phyloP scores from a whole-genome alignment of 1,140 invertebrate species.

The Drosophila erecta region DNA sequence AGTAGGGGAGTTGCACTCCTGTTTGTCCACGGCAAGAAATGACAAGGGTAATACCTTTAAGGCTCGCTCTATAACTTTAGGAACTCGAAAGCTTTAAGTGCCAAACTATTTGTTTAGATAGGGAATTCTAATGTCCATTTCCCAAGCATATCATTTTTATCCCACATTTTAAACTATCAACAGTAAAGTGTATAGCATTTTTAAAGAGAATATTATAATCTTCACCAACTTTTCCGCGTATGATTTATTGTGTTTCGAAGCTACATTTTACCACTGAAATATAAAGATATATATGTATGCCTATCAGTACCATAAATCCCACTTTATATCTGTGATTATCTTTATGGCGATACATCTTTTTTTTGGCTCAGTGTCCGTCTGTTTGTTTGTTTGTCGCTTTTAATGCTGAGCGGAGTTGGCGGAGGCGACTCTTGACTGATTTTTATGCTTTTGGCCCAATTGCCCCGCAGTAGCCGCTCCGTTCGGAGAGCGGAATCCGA shows the following conservation, averaged over 20 bases:
- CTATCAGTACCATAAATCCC: background rate
- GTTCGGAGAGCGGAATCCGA: conserved; percentile 13
- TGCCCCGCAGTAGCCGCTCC: conserved; percentile 71
- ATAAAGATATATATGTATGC: background rate
- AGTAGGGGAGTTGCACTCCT: conserved; percentile 42
- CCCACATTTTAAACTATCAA: background rate
- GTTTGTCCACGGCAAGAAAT: conserved; percentile 21
- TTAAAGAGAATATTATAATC: background rate
- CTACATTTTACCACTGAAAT: background rate
- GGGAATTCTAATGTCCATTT: no score
- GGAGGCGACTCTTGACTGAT: conserved; percentile 79
- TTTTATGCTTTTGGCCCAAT: conserved; percentile 83
- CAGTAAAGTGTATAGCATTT: no score
- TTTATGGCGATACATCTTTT: background rate
- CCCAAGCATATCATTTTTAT: no score
- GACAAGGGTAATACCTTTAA: background rate
- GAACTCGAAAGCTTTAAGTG: no score
- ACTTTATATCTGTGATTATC: background rate
- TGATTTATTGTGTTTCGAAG: background rate
- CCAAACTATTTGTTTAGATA: no score
- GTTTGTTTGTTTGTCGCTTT: conserved; percentile 82
- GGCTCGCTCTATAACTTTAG: no score
- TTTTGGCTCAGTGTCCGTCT: conserved; percentile 35
- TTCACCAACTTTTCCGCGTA: no score
- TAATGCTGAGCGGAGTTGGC: conserved; percentile 64